These are phyloP conservation scores for Chymomyza costata DNA, from an alignment of 1,140 invertebrate species.

Conservation along the genomic window DNA sequence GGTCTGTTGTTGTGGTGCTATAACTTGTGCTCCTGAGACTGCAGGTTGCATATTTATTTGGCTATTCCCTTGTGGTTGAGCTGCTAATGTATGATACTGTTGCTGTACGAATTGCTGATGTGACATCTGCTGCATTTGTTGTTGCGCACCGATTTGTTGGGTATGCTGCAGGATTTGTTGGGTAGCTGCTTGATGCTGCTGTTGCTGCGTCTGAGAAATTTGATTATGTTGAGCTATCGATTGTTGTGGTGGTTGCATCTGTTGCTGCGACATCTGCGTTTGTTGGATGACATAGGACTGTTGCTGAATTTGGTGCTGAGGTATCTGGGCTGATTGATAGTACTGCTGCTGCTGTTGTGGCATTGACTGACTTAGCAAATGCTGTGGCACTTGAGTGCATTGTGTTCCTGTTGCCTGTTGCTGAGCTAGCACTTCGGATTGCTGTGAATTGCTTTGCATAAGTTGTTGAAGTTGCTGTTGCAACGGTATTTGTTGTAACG, in stretches of 20 bases:
- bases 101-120: constrained; percentile 34
- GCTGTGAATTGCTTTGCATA: constrained; percentile 49
- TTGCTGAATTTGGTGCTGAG: constrained; percentile 29
- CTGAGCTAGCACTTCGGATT: constrained; percentile 15
- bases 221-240: constrained; percentile 41
- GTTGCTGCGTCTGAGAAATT: no score
- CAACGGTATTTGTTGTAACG: constrained; percentile 62
- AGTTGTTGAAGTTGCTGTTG: constrained; percentile 67
- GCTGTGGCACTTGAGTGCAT: constrained; percentile 29
- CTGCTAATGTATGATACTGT: constrained; percentile 30
- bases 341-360: constrained; percentile 31
- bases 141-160: constrained; percentile 20
- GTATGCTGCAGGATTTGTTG: constrained; percentile 13
- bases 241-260: constrained; percentile 40
- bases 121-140: constrained; percentile 14
- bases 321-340: constrained; percentile 38
- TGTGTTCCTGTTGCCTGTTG: constrained; percentile 45
- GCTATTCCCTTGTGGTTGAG: constrained; percentile 29
- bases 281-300: no score
- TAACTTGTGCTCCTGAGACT: constrained; percentile 76
- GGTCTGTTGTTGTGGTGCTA: constrained; percentile 76
- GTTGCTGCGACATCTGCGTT: constrained; percentile 28
- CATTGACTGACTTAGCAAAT: constrained; percentile 19
- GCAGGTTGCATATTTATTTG: constrained; percentile 63
- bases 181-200: constrained; percentile 33